Base-by-base conservation (phyloP, 2,797 vertebrate species). In the Falco cherrug region DNA sequence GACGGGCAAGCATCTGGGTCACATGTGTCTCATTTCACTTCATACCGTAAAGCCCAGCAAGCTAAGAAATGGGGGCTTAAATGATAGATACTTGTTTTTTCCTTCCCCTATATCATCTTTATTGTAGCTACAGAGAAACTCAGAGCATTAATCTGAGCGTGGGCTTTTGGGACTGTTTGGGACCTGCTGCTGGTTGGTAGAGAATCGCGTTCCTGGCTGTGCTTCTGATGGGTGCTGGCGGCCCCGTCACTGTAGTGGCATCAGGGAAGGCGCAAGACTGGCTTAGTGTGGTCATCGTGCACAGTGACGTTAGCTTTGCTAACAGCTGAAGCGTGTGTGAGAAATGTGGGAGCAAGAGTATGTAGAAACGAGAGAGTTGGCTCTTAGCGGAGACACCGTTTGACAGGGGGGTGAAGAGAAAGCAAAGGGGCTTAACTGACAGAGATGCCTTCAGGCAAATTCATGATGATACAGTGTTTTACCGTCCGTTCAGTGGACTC, bases 261-360 rank as follows among this genome's bases (percentile, higher is more conserved):
- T 3, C 41, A 4, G 63, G 69, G 10, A 6, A 13, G 19, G 79
- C 43, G 68, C 39, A 31, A 18, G 63, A 3, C 31, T 19, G 56
- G 41, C 39, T 56, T 7, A 2, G 33, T 10, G 39, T 3, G 2
- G 9, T 26, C 8, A 1, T 47, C 68, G 3, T 10, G n/a, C 4
- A 4, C 59, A 4, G 6, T 9, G 4, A 1, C 1, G 5, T 21
- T 56, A 5, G 6, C 77, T 28, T 17, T n/a, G 77, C 56, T 59
- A 12, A 19, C 5, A 69, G n/a, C 63, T 1, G 31, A 63, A 51
- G 54, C 0, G 3, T 25, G 13, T 5, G 10, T 59, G 73, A 41
- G 83, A 39, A 28, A 43, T 1, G 13, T 3, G 1, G 35, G 28
- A 33, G 43, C 26, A 11, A 50, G 48, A 13, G 10, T 26, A 9